phyloP scores from a whole-genome alignment of 2,888 invertebrate species.

The Nycteola revayana region DNA sequence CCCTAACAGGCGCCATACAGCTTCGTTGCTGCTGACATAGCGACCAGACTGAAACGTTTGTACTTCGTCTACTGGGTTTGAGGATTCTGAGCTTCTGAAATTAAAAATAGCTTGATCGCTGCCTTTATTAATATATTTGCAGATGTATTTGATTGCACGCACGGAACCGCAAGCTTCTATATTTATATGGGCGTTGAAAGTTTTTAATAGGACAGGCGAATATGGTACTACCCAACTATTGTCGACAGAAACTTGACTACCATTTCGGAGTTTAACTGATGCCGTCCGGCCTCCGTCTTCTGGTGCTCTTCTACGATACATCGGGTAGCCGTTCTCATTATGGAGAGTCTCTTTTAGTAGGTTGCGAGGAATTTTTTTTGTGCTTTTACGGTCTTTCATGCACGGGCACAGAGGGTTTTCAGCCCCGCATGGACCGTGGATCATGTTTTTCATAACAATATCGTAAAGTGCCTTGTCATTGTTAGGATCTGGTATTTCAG shows the following conservation, averaged over 20 bases:
- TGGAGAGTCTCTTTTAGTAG: conserved; percentile 30
- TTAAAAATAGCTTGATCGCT: conserved; percentile 19
- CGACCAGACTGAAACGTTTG: conserved; percentile 19
- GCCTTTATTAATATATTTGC: conserved; percentile 29
- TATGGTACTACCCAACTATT: conserved; percentile 26
- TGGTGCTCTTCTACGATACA: conserved; percentile 30
- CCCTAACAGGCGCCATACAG: conserved; percentile 20
- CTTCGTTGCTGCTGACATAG: conserved; percentile 25
- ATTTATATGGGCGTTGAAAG: conserved; percentile 22
- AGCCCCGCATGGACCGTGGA: conserved; percentile 34
- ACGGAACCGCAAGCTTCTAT: conserved; percentile 22
- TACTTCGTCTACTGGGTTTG: conserved; percentile 19
- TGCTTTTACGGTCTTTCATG: conserved; percentile 28
- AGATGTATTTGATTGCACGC: conserved; percentile 24
- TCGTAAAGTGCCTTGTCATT: conserved; percentile 19
- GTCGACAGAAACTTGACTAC: conserved; percentile 10
- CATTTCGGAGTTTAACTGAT: conserved; percentile 6
- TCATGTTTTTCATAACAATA: conserved; percentile 29
- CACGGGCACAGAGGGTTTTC: conserved; percentile 24
- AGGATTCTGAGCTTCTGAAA: conserved; percentile 7
- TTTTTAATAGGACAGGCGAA: conserved; percentile 21
- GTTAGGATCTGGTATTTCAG: conserved; percentile 29
- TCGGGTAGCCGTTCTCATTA: conserved; percentile 35
- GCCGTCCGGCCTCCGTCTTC: conserved; percentile 21
- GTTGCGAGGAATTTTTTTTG: conserved; percentile 28